These are phyloP conservation scores for Oryzias curvinotus DNA, from an alignment of 2,113 vertebrate species.

Conservation along the genomic window DNA sequence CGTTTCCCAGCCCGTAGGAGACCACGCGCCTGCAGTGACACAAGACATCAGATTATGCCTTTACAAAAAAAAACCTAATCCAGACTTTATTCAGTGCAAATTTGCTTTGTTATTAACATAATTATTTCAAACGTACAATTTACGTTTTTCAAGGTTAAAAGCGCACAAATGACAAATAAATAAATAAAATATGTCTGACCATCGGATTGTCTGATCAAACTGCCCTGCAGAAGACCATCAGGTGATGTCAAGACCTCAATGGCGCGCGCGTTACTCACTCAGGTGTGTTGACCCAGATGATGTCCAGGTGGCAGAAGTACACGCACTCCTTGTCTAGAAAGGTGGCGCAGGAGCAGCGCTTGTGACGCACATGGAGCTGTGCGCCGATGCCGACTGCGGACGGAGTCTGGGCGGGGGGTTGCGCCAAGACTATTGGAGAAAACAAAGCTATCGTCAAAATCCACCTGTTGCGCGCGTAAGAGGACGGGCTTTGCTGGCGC, in stretches of 20 bases:
- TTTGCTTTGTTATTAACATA: too few relatives aligned
- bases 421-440: slow-evolving; percentile 41
- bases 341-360: slow-evolving; percentile 92
- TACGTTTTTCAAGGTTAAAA: too few relatives aligned
- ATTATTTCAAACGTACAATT: too few relatives aligned
- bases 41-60: neutral
- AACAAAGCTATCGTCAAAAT: slow-evolving; percentile 1
- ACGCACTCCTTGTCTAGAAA: slow-evolving; percentile 95
- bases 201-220: too few relatives aligned
- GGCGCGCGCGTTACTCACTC: slow-evolving; percentile 75
- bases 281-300: slow-evolving; percentile 99
- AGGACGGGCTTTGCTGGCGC: neutral
- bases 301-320: slow-evolving; percentile 98
- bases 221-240: too few relatives aligned
- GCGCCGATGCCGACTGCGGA: slow-evolving; percentile 25
- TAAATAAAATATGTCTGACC: too few relatives aligned
- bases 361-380: slow-evolving; percentile 75
- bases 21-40: slow-evolving; percentile 82
- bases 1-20: slow-evolving; percentile 90
- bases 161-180: too few relatives aligned
- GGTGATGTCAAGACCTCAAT: too few relatives aligned
- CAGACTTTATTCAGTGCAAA: neutral
- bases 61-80: neutral
- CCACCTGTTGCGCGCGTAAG: neutral
- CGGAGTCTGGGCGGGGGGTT: slow-evolving; percentile 12